Base-by-base conservation (phyloP, 2,797 vertebrate species). In the Acrossocheilus fasciatus region DNA sequence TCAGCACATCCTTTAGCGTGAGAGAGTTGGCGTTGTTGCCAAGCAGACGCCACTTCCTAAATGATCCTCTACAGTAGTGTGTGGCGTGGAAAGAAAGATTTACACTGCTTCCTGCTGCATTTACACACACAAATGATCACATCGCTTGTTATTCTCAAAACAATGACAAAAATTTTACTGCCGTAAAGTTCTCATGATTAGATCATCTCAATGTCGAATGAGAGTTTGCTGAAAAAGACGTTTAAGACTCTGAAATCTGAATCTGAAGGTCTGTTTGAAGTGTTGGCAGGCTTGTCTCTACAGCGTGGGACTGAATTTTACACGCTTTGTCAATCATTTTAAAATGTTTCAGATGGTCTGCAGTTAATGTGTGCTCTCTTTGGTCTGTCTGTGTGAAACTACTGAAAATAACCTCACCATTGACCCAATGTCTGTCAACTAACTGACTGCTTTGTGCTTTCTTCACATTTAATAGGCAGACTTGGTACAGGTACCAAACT, bases 321-420 rank as follows among this genome's bases (percentile, higher is more conserved):
- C 89, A 91, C 34, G 87, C 89, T 90, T 87, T 87, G 89, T 90
- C 90, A 89, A 88, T 91, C 90, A 89, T 50, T 78, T 85, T 90
- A 91, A 91, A 87, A 73, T 36, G 70, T 90, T 91, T 90, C 89
- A 91, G 86, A 89, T 91, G 90, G 74, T 43, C 52, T 52, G 41
- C 59, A 77, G 70, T 72, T 57, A 73, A 64, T 69, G 76, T 36
- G 47, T 80, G 85, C 80, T 73, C 34, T 76, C 11, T 62, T 62
- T 72, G 34, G 76, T 10, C 78, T 30, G 69, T 52, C 81, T 52
- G 74, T 18, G 6, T n/a, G 66, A 77, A 68, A 79, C 62, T 15
- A 41, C 45, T 52, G n/a, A 6, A 79, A 36, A 59, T 43, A 62
- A 70, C 18, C 47, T 43, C 66, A 45, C 43, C 9, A n/a, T n/a